Evolutionary conservation across 2,113 vertebrate genomes (phyloP).

Genomic region (Tragelaphus imberbis): DNA sequence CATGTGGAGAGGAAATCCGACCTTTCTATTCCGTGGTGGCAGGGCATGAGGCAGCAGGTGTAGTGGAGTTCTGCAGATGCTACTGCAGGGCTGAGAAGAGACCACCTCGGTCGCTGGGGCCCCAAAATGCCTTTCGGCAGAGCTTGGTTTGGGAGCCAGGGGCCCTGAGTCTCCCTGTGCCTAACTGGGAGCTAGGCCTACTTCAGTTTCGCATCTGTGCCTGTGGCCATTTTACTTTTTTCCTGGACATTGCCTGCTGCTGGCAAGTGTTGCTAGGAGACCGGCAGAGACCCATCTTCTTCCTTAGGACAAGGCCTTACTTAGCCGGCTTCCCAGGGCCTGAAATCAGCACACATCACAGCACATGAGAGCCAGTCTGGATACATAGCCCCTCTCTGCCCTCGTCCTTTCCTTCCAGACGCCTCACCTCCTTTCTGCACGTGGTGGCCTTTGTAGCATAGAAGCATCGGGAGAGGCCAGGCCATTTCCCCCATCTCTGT

Average conservation of each 20-base stretch:
- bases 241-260: conserved; percentile 42
- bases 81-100: too few species aligned
- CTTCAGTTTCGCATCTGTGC: neutral
- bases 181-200: neutral
- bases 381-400: neutral
- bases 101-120: rapidly evolving
- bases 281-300: conserved; percentile 43
- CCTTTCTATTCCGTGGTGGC: rapidly evolving
- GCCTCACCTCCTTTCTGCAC: neutral
- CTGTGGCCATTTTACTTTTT: conserved; percentile 5
- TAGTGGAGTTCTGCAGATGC: neutral
- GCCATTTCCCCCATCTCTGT: neutral
- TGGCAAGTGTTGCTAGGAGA: conserved; percentile 69
- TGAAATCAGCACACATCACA: conserved; percentile 16
- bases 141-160: neutral
- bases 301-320: conserved; percentile 57
- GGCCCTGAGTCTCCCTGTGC: rapidly evolving
- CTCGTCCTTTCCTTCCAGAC: neutral
- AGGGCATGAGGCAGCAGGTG: neutral
- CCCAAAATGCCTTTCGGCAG: neutral
- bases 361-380: neutral
- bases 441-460: neutral
- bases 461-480: neutral
- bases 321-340: neutral
- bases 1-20: neutral